Percentiles rank a stretch among this genome's conserved stretches.
Conservation (phyloP, 2,888 invertebrate species). For the Melanchra persicariae region DNA sequence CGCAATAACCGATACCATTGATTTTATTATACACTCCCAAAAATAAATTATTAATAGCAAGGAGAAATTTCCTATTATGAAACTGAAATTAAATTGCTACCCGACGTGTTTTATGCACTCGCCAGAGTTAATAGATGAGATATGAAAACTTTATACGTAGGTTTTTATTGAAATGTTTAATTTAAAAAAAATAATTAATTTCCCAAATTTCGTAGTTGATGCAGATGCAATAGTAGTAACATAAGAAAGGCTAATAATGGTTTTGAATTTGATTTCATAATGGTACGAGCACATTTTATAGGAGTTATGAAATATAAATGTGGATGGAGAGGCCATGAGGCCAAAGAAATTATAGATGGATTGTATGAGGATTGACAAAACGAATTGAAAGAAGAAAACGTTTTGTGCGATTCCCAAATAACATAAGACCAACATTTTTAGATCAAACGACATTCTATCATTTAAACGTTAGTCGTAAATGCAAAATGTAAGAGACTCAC, state of each 20-base stretch:
- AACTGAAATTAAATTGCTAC: slow-evolving; percentile 53
- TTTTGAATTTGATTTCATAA: not conserved
- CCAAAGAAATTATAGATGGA: too few species aligned
- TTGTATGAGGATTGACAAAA: too few species aligned
- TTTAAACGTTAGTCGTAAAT: too few species aligned
- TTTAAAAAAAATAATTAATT: slow-evolving; percentile 1
- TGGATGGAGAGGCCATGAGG: too few species aligned
- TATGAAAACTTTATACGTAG: slow-evolving; percentile 24
- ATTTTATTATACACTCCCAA: slow-evolving; percentile 61
- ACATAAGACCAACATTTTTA: too few species aligned
- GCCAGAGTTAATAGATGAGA: slow-evolving; percentile 40
- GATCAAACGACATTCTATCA: too few species aligned
- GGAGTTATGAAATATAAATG: too few species aligned
- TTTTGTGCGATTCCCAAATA: too few species aligned
- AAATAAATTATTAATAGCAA: slow-evolving; percentile 54
- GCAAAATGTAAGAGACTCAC: too few species aligned
- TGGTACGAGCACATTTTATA: too few species aligned
- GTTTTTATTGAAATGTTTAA: slow-evolving; percentile 35
- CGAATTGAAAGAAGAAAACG: too few species aligned
- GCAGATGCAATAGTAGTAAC: not conserved
- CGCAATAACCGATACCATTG: slow-evolving; percentile 55
- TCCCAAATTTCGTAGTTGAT: not conserved
- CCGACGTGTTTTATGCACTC: slow-evolving; percentile 53
- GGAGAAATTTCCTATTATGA: slow-evolving; percentile 44
- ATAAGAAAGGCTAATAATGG: not conserved